phyloP scores from a whole-genome alignment of 2,888 invertebrate genomes.

The Ptychoptera albimana region DNA sequence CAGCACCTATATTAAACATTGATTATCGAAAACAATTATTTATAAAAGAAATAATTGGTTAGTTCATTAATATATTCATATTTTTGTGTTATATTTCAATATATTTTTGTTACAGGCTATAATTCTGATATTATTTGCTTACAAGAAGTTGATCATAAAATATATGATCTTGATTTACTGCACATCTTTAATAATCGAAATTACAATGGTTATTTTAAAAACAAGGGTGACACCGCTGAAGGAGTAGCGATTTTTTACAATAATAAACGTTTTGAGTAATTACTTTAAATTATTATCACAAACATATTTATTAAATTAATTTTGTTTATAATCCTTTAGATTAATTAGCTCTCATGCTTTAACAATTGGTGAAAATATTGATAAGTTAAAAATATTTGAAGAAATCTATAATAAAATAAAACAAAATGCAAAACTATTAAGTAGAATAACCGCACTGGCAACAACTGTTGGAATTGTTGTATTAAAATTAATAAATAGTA shows the following conservation, averaged over 20 bases:
- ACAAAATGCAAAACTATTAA: constrained; percentile 37
- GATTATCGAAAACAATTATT: constrained; percentile 79
- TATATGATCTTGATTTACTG: constrained; percentile 50
- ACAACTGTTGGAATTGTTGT: constrained; percentile 47
- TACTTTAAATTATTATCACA: constrained; percentile 3
- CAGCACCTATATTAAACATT: constrained; percentile 58
- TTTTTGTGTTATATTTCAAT: neutral
- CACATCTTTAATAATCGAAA: constrained; percentile 40
- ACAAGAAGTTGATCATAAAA: constrained; percentile 79
- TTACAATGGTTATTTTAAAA: constrained; percentile 44
- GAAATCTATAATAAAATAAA: constrained; percentile 44
- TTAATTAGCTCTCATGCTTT: constrained; percentile 32
- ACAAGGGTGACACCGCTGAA: constrained; percentile 61
- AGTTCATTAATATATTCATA: neutral
- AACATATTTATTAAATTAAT: constrained; percentile 1
- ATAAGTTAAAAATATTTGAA: constrained; percentile 34
- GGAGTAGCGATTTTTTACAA: constrained; percentile 69
- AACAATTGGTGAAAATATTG: constrained; percentile 42
- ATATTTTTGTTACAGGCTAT: constrained; percentile 31
- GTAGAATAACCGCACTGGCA: constrained; percentile 43
- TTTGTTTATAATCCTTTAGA: constrained; percentile 5
- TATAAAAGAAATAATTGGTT: constrained; percentile 55
- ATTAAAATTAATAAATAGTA: constrained; percentile 38
- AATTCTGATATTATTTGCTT: constrained; percentile 80
- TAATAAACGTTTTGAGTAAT: constrained; percentile 47